A percentile compares a stretch with the other conserved stretches of the same genome.
Conservation (phyloP, 1,140 invertebrate genomes). For the Brachionus plicatilis region DNA sequence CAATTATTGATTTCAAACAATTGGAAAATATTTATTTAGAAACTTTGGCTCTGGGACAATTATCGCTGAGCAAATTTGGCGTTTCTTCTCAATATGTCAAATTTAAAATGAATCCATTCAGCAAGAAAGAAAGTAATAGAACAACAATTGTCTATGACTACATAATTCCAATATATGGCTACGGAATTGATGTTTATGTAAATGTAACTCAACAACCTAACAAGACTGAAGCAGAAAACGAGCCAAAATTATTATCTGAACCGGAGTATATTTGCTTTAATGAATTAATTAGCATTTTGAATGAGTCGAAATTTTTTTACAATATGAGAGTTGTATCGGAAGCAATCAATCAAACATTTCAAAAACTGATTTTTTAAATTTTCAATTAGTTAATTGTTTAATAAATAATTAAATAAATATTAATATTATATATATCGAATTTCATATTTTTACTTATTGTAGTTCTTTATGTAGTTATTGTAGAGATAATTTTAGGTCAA, state of each 20-base stretch:
- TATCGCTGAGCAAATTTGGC: neutral
- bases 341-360: neutral
- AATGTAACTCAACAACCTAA: neutral
- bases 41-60: neutral
- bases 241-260: neutral
- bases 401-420: neutral
- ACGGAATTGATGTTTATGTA: neutral
- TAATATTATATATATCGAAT: too few relatives aligned
- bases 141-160: neutral
- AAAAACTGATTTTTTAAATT: neutral
- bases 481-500: too few relatives aligned
- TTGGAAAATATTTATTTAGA: neutral
- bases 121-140: neutral
- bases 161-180: neutral
- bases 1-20: neutral
- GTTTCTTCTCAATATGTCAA: neutral
- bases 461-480: too few relatives aligned
- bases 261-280: neutral
- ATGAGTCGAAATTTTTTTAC: constrained; percentile 7
- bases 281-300: neutral
- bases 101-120: neutral
- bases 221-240: neutral
- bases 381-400: neutral
- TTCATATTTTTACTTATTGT: too few relatives aligned
- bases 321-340: neutral